Conservation (phyloP, 2,113 vertebrate genomes). For the Epinephelus cyanopodus region DNA sequence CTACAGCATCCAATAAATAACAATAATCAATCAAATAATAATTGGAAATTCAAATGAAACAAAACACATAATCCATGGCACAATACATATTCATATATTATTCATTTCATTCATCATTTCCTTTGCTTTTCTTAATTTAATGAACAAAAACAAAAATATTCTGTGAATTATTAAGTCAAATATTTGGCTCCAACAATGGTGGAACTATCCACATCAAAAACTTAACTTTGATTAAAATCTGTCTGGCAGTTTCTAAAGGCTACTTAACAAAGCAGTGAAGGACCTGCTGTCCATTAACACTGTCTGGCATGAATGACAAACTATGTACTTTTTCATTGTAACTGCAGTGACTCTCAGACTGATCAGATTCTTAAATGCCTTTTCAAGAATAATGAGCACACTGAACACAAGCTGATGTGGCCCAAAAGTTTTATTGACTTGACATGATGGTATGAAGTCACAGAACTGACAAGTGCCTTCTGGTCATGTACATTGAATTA, state of each 20-base stretch:
- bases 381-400: constrained; percentile 15
- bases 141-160: too few species aligned
- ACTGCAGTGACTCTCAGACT: not conserved
- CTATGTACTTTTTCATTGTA: not conserved
- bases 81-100: too few species aligned
- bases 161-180: too few species aligned
- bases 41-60: too few species aligned
- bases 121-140: too few species aligned
- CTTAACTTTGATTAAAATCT: not conserved
- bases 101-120: too few species aligned
- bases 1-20: too few species aligned
- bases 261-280: not conserved
- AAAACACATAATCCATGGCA: too few species aligned
- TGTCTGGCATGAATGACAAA: not conserved
- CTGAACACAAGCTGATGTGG: not conserved
- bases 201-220: not conserved
- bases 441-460: not conserved
- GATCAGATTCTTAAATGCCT: not conserved
- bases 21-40: too few species aligned
- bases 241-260: not conserved
- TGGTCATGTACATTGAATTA: too few species aligned
- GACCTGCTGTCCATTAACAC: not conserved
- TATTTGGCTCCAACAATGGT: too few species aligned
- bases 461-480: not conserved
- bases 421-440: constrained; percentile 22